These are phyloP conservation scores for Pammene fasciana DNA, from an alignment of 2,888 invertebrate species.

Conservation along the genomic window DNA sequence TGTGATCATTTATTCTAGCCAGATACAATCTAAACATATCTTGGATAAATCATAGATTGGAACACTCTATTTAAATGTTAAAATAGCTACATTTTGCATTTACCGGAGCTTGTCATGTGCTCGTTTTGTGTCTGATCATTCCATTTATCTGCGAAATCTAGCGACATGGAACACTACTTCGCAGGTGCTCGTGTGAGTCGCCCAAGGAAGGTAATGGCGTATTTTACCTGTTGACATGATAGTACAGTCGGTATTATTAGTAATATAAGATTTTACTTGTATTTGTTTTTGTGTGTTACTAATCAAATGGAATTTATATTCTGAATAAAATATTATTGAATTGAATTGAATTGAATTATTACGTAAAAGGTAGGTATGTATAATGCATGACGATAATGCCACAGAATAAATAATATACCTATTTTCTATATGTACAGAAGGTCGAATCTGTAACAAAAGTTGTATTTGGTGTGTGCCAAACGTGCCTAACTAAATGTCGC, in stretches of 20 bases:
- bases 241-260: background rate
- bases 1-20: background rate
- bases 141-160: slow-evolving; percentile 59
- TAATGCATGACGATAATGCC: no score
- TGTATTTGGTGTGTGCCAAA: no score
- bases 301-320: no score
- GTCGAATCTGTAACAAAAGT: no score
- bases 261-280: no score
- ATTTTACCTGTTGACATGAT: slow-evolving; percentile 30
- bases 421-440: no score
- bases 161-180: slow-evolving; percentile 65
- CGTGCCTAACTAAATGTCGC: no score
- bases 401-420: no score
- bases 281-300: no score
- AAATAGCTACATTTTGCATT: slow-evolving; percentile 18
- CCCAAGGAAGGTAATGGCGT: slow-evolving; percentile 54
- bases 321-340: no score
- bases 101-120: slow-evolving; percentile 37
- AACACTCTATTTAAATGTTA: slow-evolving; percentile 12
- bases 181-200: slow-evolving; percentile 60
- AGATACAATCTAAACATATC: background rate
- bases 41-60: background rate
- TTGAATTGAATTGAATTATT: no score
- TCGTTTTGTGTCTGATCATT: slow-evolving; percentile 60
- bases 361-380: no score